Evolutionary conservation across 2,797 vertebrate species (phyloP), one percentile per base, ranked within the genome.

Genomic region (Lutjanus campechanus): DNA sequence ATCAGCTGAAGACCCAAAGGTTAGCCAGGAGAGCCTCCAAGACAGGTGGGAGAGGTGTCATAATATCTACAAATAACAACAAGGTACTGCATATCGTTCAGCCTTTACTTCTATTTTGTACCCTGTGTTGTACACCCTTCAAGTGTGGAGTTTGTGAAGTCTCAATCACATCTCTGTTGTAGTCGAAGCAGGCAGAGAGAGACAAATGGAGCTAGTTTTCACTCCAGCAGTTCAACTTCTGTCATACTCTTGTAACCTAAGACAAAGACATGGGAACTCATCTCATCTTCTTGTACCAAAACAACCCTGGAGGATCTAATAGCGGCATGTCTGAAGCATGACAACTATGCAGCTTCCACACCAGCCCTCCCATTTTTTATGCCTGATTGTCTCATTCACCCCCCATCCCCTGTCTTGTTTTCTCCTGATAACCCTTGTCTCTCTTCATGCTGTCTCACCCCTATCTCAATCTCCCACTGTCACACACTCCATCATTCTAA

Each of bases 391-490:
- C 79, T 87, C 53, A 49, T 75, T 82, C 80, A 69, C 55, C 85
- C 65, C 58, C 20, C 8, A 36, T 44, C 70, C 77, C 79, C 73
- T 50, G 69, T 69, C 74, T 85, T 77, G 78, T 88, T 88, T 87
- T 86, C 81, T 73, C 53, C 82, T 74, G 87, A 91, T 91, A 91
- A 90, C 85, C 77, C 72, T 71, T 40, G 84, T 86, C 82, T 86
- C 82, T 88, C 81, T 64, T 81, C 71, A 80, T 81, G 87, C 73
- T 22, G 81, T 85, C 83, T 87, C 84, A 66, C 76, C 82, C 74
- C 76, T 89, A 88, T 90, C 90, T 90, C 85, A 87, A 83, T 89
- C 90, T 89, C 82, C 68, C 75, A 11, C 79, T 84, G 80, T 90
- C 91, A 90, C 85, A 85, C 73, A 64, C 85, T 88, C 88, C 72